Base-by-base conservation (phyloP, 30 jellyfish, hydroid and myxozoan genomes). In the Sanderia malayensis region DNA sequence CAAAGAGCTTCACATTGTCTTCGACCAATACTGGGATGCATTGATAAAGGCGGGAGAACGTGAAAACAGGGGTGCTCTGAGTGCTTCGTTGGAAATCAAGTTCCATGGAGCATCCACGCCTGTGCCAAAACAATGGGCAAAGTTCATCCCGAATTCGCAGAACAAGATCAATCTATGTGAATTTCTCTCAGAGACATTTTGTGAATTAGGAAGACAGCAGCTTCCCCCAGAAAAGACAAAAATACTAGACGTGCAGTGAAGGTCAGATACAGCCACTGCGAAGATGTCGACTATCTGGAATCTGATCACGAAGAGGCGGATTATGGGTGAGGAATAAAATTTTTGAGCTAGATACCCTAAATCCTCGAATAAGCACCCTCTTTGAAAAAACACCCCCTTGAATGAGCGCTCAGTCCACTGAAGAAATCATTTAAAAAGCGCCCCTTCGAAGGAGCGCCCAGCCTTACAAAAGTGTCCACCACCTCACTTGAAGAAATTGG, bases 41-140 rank as follows among this genome's bases (percentile, higher is more conserved):
- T 41, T 15, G 15, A 41, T 41, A 41, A 41, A 41, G 15, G 8
- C 55, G 8, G 55, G 11, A 41, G 55, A 41, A 15, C 8, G 55
- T 6, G 15, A 41, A 8, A 41, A 15, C 8, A 41, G 55, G 15
- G 15, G 15, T 41, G 55, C 55, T 15, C 8, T 6, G 11, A 41
- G 55, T 15, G 55, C 55, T n/a, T n/a, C n/a, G 15, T 15, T 41
- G 55, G 55, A 41, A 41, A 15, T 41, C 11, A 41, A 41, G 55
- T 6, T 41, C 15, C 8, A 41, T 41, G 44, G 70, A 3, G 44
- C 70, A 58, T 15, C 31, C n/a, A 58, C 70, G 2, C 70, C 70
- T 15, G 31, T 58, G n/a, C 70, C 70, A 58, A 23, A 58, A 10
- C 70, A 58, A 58, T 58, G 44, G 70, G 70, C 4, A 31, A 58